Evolutionary conservation across 2,888 invertebrate genomes (phyloP).

Genomic region (Metopia argyrocephala): DNA sequence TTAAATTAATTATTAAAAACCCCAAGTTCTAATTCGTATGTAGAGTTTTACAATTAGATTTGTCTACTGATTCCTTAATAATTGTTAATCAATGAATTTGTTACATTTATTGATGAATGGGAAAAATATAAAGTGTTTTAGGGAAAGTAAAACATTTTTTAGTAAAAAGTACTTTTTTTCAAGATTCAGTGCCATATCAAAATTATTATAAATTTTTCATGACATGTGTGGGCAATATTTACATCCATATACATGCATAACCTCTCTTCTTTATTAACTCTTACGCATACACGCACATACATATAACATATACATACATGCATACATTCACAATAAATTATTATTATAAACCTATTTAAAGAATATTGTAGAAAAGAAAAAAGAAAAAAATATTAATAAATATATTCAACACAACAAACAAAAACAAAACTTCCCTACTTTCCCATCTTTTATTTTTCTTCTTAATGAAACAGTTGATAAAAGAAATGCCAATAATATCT

Average conservation of each 20-base stretch:
- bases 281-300: neutral
- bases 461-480: conserved; percentile 70
- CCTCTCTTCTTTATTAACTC: neutral
- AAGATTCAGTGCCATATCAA: no score
- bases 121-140: no score
- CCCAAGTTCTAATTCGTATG: no score
- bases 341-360: neutral
- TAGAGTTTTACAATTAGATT: no score
- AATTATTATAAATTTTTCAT: no score
- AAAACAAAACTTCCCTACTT: conserved; percentile 31
- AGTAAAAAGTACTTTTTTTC: no score
- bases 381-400: neutral
- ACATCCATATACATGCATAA: neutral
- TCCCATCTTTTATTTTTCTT: neutral
- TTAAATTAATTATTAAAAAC: no score
- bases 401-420: conserved; percentile 16
- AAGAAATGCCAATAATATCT: conserved; percentile 75
- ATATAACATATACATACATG: neutral
- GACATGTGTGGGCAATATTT: no score
- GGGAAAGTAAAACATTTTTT: no score
- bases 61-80: no score
- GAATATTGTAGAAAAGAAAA: neutral
- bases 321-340: conserved; percentile 5
- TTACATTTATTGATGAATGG: no score
- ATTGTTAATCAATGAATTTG: no score